Conservation (phyloP, 2,888 invertebrate species). For the Pseudococcus jackbeardsleyi region DNA sequence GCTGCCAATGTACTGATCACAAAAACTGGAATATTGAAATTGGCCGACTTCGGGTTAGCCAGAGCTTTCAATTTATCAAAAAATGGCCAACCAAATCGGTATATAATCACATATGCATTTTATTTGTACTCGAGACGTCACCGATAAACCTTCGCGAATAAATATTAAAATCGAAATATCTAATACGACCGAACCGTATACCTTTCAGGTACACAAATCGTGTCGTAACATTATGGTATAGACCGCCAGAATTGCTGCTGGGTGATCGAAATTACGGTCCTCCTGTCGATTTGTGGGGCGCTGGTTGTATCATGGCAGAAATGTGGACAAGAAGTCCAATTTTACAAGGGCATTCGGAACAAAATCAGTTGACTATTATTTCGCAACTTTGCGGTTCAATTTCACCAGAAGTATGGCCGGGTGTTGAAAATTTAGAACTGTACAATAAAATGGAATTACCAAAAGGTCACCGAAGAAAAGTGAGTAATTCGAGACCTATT, state of each 20-base stretch:
- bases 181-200: not conserved
- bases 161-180: too few relatives aligned
- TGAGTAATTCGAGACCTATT: constrained; percentile 68
- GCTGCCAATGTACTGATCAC: constrained; percentile 98
- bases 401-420: constrained; percentile 93
- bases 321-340: constrained; percentile 96
- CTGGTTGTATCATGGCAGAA: constrained; percentile 99
- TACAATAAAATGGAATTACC: constrained; percentile 90
- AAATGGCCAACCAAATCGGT: constrained; percentile 84
- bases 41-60: constrained; percentile 98
- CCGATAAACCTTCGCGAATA: too few relatives aligned
- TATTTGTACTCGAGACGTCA: too few relatives aligned
- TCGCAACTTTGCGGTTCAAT: constrained; percentile 97
- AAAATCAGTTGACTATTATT: constrained; percentile 94
- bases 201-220: constrained; percentile 90
- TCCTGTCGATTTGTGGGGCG: constrained; percentile 96
- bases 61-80: constrained; percentile 92
- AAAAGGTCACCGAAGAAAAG: constrained; percentile 87
- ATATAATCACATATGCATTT: constrained; percentile 64
- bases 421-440: constrained; percentile 89
- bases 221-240: constrained; percentile 97
- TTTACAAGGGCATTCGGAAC: constrained; percentile 95
- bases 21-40: constrained; percentile 91
- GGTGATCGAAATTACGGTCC: constrained; percentile 96
- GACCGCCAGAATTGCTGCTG: constrained; percentile 79